Evolutionary conservation across 2,797 vertebrate genomes (phyloP), one percentile per base, ranked within the genome.

Genomic region (Dendrocincla tyrannina): DNA sequence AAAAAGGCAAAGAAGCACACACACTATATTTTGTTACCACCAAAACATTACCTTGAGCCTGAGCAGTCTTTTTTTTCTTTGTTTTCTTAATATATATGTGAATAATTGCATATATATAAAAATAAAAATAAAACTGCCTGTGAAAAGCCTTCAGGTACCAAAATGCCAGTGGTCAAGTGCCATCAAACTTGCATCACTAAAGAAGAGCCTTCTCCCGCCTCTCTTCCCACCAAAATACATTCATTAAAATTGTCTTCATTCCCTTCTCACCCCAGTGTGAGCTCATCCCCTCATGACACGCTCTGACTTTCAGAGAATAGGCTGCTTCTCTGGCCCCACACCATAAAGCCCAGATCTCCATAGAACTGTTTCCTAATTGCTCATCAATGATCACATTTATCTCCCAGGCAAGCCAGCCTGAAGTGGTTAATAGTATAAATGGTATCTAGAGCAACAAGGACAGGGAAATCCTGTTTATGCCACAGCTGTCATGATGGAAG

Each of bases 61-160:
- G 6, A 72, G 6, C 4, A 73, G 49, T 13, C 1, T 5, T 44
- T 30, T 30, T 60, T 49, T 35, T 24, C 7, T 20, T 27, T 39
- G 3, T 32, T 41, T 52, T 46, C 49, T 17, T 50, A 33, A 5
- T 56, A 20, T 56, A n/a, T n/a, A n/a, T n/a, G n/a, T n/a, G n/a
- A n/a, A n/a, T n/a, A n/a, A n/a, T n/a, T n/a, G n/a, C n/a, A n/a
- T 16, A 41, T 27, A 39, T 2, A 67, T 2, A 47, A 1, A 46
- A 10, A 28, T 46, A 32, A 22, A 86, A 73, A 69, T 13, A 66
- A 76, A 74, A 50, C 13, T 66, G 17, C 15, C 62, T 50, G 13
- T 50, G 24, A 94, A 97, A 33, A 95, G 83, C 39, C 83, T 96
- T 92, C 68, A 85, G 93, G 79, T 76, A 97, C 86, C 88, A 93